phyloP scores from a whole-genome alignment of 1,140 invertebrate genomes.

The Venturia canescens region DNA sequence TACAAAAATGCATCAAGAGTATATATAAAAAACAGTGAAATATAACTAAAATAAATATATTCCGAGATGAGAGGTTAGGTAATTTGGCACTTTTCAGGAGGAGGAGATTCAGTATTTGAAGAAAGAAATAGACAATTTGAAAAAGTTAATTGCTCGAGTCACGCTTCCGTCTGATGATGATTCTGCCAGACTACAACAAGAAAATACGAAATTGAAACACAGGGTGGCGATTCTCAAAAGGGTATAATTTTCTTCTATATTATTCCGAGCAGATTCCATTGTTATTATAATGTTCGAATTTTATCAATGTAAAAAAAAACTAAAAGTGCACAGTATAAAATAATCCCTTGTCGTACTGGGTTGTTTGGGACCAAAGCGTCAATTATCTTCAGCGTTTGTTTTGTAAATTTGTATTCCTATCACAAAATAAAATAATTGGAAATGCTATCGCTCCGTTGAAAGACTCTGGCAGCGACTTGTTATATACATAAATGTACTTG shows the following conservation, averaged over 20 bases:
- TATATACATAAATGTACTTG: too few species aligned
- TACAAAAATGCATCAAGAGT: conserved; percentile 8
- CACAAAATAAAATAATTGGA: too few species aligned
- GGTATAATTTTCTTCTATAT: conserved; percentile 76
- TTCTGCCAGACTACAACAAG: conserved; percentile 78
- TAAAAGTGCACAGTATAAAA: too few species aligned
- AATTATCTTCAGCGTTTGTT: conserved; percentile 20
- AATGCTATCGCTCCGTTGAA: too few species aligned
- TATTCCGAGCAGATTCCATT: conserved; percentile 31
- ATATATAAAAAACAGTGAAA: not conserved
- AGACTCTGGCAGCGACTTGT: too few species aligned
- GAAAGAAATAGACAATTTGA: conserved; percentile 68
- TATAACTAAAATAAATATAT: conserved; percentile 7
- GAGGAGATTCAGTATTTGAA: conserved; percentile 76
- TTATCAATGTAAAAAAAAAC: too few species aligned
- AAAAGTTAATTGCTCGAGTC: conserved; percentile 38
- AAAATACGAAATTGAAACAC: conserved; percentile 92
- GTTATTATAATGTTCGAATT: conserved; percentile 35
- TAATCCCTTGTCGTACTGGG: too few species aligned
- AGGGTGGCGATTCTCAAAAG: conserved; percentile 87
- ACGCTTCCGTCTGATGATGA: conserved; percentile 56
- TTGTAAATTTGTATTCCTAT: too few species aligned
- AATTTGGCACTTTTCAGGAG: conserved; percentile 70
- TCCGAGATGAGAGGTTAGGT: conserved; percentile 19
- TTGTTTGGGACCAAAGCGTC: not conserved